A percentile compares a stretch with the other conserved stretches of the same genome.
phyloP scores from a whole-genome alignment of 1,140 invertebrate genomes.

The Paramacrobiotus metropolitanus region DNA sequence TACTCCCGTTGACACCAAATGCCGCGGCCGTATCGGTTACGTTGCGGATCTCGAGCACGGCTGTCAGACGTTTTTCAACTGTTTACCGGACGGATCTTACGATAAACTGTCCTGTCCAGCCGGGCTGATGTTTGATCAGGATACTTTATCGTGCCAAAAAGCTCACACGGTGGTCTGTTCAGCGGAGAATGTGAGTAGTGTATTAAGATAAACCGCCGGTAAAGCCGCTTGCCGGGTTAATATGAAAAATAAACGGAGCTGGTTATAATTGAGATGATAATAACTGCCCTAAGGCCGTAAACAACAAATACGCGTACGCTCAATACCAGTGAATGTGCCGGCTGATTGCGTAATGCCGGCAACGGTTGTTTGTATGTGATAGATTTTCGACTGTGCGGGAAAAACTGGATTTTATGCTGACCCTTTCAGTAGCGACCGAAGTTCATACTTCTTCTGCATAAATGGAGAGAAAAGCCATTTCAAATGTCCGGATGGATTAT shows the following conservation, averaged over 20 bases:
- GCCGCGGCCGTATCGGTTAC: not conserved
- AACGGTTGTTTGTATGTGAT: too few relatives aligned
- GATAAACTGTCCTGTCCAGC: conserved; percentile 3
- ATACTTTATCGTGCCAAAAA: not conserved
- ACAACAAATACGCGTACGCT: too few relatives aligned
- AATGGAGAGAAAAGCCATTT: not conserved
- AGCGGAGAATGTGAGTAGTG: not conserved
- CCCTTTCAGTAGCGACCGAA: not conserved
- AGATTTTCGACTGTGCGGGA: not conserved
- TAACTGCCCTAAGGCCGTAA: too few relatives aligned
- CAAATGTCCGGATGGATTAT: not conserved
- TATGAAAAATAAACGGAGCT: too few relatives aligned
- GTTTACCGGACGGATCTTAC: not conserved
- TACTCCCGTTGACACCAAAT: not conserved
- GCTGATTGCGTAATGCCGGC: too few relatives aligned
- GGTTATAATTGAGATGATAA: too few relatives aligned
- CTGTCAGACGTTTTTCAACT: conserved; percentile 4
- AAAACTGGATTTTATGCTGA: not conserved
- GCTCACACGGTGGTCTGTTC: not conserved
- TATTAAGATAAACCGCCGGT: not conserved
- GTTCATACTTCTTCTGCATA: not conserved
- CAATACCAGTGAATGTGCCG: too few relatives aligned
- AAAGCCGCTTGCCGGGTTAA: too few relatives aligned
- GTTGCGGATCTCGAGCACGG: not conserved
- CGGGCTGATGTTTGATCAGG: not conserved